Evolutionary conservation across 2,888 invertebrate genomes (phyloP).

Genomic region (Drosophila paramelanica): DNA sequence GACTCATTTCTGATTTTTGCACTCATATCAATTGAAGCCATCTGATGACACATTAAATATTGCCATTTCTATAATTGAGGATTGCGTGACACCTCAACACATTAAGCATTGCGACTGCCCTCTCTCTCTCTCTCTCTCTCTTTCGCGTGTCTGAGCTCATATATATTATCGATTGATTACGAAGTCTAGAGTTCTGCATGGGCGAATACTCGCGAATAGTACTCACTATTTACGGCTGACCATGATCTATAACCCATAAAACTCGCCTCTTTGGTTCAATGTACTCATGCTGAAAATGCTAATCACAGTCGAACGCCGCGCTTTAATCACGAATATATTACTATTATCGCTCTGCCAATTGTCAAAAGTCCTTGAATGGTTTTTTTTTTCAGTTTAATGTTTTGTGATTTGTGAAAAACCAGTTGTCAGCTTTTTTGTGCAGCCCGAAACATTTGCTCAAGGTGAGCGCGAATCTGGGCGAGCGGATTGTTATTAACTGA

Average conservation of each 20-base stretch:
- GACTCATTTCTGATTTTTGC: slow-evolving; percentile 32
- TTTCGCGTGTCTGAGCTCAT: slow-evolving; percentile 8
- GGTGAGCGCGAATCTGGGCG: slow-evolving; percentile 39
- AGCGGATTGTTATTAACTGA: slow-evolving; percentile 21
- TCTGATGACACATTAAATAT: slow-evolving; percentile 51
- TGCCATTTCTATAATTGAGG: slow-evolving; percentile 46
- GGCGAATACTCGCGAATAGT: background rate
- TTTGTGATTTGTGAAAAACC: slow-evolving; percentile 30
- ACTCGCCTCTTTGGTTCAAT: slow-evolving; percentile 32
- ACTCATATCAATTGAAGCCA: slow-evolving; percentile 32
- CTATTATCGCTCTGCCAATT: slow-evolving; percentile 37
- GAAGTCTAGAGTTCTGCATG: background rate
- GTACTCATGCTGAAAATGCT: slow-evolving; percentile 34
- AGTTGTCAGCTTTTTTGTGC: slow-evolving; percentile 17
- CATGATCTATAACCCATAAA: slow-evolving; percentile 39
- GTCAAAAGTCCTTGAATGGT: slow-evolving; percentile 47
- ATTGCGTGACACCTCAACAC: slow-evolving; percentile 41
- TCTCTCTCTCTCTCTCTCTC: too few species aligned
- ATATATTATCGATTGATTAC: slow-evolving; percentile 27
- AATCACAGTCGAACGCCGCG: slow-evolving; percentile 33
- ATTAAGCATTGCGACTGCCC: slow-evolving; percentile 19
- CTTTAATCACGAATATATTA: slow-evolving; percentile 41
- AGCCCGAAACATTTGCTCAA: slow-evolving; percentile 38
- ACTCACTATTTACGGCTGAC: slow-evolving; percentile 8
- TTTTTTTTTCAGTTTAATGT: slow-evolving; percentile 13